phyloP scores from a whole-genome alignment of 2,797 vertebrate species.

The Gymnothorax javanicus region DNA sequence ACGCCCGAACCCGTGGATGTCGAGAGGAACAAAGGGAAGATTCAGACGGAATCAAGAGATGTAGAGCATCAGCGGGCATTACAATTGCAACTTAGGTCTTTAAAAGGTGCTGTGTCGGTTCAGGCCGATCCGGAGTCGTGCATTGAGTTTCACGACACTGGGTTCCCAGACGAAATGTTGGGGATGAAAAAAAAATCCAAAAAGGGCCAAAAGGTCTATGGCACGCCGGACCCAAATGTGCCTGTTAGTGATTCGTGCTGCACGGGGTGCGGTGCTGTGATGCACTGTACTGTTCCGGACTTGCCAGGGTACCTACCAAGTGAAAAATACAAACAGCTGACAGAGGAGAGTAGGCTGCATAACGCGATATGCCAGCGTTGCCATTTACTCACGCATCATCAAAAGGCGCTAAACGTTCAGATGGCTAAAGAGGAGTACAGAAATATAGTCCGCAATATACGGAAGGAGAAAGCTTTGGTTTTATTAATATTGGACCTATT shows the following conservation, averaged over 20 bases:
- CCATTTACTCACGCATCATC: slow-evolving; percentile 77
- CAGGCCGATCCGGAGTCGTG: slow-evolving; percentile 27
- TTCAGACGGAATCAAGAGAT: not conserved
- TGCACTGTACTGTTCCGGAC: slow-evolving; percentile 74
- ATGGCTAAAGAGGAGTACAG: slow-evolving; percentile 74
- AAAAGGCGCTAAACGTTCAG: slow-evolving; percentile 69
- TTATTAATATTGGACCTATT: slow-evolving; percentile 84
- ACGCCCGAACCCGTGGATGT: not conserved
- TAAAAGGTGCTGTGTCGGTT: slow-evolving; percentile 34
- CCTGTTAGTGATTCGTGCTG: slow-evolving; percentile 71
- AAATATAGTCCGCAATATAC: slow-evolving; percentile 62
- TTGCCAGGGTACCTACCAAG: slow-evolving; percentile 82
- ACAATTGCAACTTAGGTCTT: slow-evolving; percentile 49
- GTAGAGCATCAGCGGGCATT: slow-evolving; percentile 43
- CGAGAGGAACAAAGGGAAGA: slow-evolving; percentile 23
- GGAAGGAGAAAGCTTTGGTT: slow-evolving; percentile 73
- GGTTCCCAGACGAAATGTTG: slow-evolving; percentile 56
- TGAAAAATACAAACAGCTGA: slow-evolving; percentile 73
- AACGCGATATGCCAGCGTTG: slow-evolving; percentile 82
- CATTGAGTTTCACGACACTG: slow-evolving; percentile 66
- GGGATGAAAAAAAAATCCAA: slow-evolving; percentile 44
- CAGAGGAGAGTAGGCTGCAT: slow-evolving; percentile 48
- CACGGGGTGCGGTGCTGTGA: slow-evolving; percentile 82
- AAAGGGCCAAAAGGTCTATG: slow-evolving; percentile 58
- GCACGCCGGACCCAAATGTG: slow-evolving; percentile 63